Base-by-base conservation (phyloP, 2,113 vertebrate species). In the Typhlomys cinereus region DNA sequence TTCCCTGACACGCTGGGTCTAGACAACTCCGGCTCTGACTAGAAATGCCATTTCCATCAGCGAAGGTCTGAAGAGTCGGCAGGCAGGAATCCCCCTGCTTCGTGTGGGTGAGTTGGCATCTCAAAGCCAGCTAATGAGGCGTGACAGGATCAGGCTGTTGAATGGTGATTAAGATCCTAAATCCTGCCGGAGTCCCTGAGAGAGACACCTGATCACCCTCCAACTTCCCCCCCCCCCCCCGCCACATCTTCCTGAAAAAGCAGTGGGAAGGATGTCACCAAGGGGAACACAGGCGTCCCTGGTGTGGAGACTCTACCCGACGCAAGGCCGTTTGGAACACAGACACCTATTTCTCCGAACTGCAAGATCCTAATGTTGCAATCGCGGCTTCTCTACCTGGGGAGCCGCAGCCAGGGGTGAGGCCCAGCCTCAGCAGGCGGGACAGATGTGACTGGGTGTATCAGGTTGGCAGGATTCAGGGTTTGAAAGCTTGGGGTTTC, bases 1-100 rank as follows among this genome's bases (percentile, higher is more conserved):
- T 85, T 89, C 23, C n/a, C 25, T 29, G 36, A 85, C 50, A 71
- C 78, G 29, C 27, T 0, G 5, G 48, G 52, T 80, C 85, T 74
- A 14, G n/a, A 54, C 27, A 90, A 59, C n/a, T 44, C 93, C 23
- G 66, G 0, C 61, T 12, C 34, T 75, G 44, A 70, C 85, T 41
- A 78, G 88, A 93, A 95, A 85, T 36, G 69, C n/a, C n/a, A 59
- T 82, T 83, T 81, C 84, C 17, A 91, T 83, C 89, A 36, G 14
- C 0, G 0, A 79, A 88, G 61, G 74, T 52, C 67, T 73, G 79
- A 88, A 66, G 39, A 59, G n/a, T n/a, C n/a, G 44, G 62, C 29
- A 0, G 81, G 11, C 79, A 54, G 52, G 59, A 41, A 39, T 88
- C 74, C 82, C 83, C 34, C 39, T 79, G 29, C 62, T 82, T 36